phyloP scores from a whole-genome alignment of 2,797 vertebrate species.

The Scomberomorus guttatus region DNA sequence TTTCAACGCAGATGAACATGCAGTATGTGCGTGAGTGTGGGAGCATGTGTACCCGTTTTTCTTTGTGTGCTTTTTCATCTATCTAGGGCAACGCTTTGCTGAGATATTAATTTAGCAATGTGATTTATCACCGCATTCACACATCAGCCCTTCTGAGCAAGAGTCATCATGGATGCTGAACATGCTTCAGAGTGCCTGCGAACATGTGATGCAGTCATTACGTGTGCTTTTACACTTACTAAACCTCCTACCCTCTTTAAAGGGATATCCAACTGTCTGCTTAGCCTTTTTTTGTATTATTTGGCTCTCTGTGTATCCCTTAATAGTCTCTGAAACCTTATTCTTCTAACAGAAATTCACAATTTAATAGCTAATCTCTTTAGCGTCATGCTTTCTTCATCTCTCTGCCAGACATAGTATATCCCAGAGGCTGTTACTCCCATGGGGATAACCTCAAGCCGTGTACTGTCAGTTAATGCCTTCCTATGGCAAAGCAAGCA shows the following conservation, averaged over 20 bases:
- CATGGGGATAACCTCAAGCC: conserved; percentile 72
- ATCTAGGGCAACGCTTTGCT: conserved; percentile 74
- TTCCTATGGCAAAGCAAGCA: conserved; percentile 67
- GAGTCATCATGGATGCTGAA: conserved; percentile 56
- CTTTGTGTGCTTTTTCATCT: conserved; percentile 44
- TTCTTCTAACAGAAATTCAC: conserved; percentile 68
- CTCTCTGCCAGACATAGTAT: conserved; percentile 56
- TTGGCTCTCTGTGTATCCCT: conserved; percentile 48
- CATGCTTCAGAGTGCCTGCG: conserved; percentile 43
- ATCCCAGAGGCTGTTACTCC: conserved; percentile 69
- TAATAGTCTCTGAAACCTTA: conserved; percentile 49
- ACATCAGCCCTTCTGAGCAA: conserved; percentile 59
- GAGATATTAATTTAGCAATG: conserved; percentile 67
- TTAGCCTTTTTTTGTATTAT: conserved; percentile 51
- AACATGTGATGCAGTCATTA: conserved; percentile 65
- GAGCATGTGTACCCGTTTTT: conserved; percentile 17
- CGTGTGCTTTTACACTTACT: conserved; percentile 38
- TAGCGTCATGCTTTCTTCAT: conserved; percentile 66
- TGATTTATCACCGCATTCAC: conserved; percentile 59
- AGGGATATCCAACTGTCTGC: conserved; percentile 41
- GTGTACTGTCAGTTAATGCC: conserved; percentile 67
- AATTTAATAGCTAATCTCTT: conserved; percentile 71
- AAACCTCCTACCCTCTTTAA: conserved; percentile 53
- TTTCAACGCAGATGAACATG: conserved; percentile 43
- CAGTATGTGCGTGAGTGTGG: conserved; percentile 38